Evolutionary conservation across 1,140 invertebrate genomes (phyloP).

Genomic region (Pectinophora gossypiella): DNA sequence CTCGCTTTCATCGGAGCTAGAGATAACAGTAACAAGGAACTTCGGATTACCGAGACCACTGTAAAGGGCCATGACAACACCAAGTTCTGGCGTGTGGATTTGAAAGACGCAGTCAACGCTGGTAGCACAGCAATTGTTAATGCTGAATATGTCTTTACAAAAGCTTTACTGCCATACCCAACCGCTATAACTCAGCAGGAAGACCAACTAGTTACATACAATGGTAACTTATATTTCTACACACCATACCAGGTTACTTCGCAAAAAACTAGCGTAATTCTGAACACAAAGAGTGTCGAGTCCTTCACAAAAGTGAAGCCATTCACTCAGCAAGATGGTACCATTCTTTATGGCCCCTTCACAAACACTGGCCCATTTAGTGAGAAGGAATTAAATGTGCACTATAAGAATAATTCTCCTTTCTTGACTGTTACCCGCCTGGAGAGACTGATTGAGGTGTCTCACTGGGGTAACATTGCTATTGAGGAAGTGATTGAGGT

Average conservation of each 20-base stretch:
- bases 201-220: conserved; percentile 93
- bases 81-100: conserved; percentile 78
- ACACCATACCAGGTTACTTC: conserved; percentile 87
- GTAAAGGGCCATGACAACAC: conserved; percentile 71
- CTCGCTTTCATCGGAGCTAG: conserved; percentile 86
- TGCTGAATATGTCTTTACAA: conserved; percentile 86
- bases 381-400: conserved; percentile 84
- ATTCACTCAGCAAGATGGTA: conserved; percentile 84
- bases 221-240: conserved; percentile 89
- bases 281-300: conserved; percentile 88
- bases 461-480: conserved; percentile 99
- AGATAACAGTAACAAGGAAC: conserved; percentile 79
- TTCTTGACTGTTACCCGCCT: conserved; percentile 94
- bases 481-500: conserved; percentile 96
- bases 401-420: conserved; percentile 98
- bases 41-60: conserved; percentile 77
- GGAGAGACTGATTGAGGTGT: conserved; percentile 94
- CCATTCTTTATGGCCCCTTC: conserved; percentile 92
- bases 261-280: conserved; percentile 88
- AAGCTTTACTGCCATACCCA: conserved; percentile 89
- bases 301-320: conserved; percentile 93
- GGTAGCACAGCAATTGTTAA: conserved; percentile 78
- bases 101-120: conserved; percentile 78
- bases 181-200: conserved; percentile 92
- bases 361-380: conserved; percentile 79